Evolutionary conservation across 2,888 invertebrate genomes (phyloP), one percentile per base, ranked within the genome.

Genomic region (Lysandra coridon): DNA sequence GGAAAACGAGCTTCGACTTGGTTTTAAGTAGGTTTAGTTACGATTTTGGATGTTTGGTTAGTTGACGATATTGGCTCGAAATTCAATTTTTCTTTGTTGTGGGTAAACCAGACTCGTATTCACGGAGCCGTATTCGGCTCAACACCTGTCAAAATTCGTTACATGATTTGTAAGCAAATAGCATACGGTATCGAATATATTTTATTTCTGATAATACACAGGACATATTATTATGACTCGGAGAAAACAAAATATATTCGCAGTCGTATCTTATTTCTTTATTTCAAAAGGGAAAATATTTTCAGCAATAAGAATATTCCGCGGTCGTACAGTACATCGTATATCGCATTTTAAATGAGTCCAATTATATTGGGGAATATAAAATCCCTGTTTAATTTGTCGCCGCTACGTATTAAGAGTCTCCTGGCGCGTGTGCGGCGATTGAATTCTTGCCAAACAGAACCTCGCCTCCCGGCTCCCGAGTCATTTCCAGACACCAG

Each of bases 361-460:
- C 33, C 69, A 69, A 69, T 69, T 69, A 69, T 37, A 33, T 5
- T 33, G 30, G 69, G 30, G 44, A 44, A 75, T 49, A 10, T 44
- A 44, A 49, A 44, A 75, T 49, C 49, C 12, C 23, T 44, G 33
- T 78, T 78, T 53, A 49, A 78, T 49, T 78, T 78, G 57, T 44
- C 73, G 37, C 33, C 17, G 79, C 64, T 75, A 62, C 33, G n/a
- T 62, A 30, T 4, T 23, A 78, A 81, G 80, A 80, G 73, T 78
- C 79, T 79, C 80, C 57, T 62, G 78, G 74, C 85, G 84, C 86
- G 87, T 87, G 88, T 88, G 87, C 88, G 85, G 80, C 85, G 86
- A 90, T 90, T 91, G 89, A 91, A 89, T 89, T 89, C 90, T 88
- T 89, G 88, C 88, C 89, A 90, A 90, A 90, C 83, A 85, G 84